phyloP scores from a whole-genome alignment of 2,113 vertebrate genomes.

The Mugil cephalus region DNA sequence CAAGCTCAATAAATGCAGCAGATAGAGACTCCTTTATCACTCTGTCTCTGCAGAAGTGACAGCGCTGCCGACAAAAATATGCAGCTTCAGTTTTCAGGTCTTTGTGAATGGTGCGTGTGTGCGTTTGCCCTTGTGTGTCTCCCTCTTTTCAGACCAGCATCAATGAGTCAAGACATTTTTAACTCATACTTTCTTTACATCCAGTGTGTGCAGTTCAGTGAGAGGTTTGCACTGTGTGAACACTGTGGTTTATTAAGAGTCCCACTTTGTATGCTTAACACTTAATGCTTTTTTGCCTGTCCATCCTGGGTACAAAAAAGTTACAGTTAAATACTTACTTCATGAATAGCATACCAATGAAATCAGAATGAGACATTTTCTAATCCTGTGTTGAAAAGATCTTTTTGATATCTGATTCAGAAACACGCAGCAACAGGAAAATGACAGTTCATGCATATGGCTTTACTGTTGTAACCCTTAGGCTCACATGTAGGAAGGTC shows the following conservation, averaged over 20 bases:
- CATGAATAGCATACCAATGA: not conserved
- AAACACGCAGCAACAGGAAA: too few species aligned
- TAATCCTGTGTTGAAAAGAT: not conserved
- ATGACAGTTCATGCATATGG: too few species aligned
- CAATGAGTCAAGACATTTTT: slow-evolving; percentile 11
- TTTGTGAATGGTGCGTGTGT: not conserved
- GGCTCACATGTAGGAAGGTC: too few species aligned
- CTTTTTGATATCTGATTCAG: too few species aligned
- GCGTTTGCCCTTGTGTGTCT: not conserved
- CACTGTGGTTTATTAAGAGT: not conserved
- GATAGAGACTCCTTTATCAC: slow-evolving; percentile 36
- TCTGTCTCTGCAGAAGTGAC: slow-evolving; percentile 3
- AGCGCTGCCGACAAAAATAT: not conserved
- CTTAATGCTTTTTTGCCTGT: not conserved
- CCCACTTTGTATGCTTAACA: not conserved
- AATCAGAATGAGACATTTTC: not conserved
- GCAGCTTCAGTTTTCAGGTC: slow-evolving; percentile 11
- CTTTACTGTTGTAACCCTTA: too few species aligned
- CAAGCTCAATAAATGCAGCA: slow-evolving; percentile 39
- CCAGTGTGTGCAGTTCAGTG: not conserved
- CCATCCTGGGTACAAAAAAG: not conserved
- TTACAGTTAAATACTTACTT: not conserved
- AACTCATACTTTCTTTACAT: slow-evolving; percentile 5
- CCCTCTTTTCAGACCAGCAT: not conserved
- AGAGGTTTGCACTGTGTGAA: not conserved